Evolutionary conservation across 2,888 invertebrate genomes (phyloP), one percentile per base, ranked within the genome.

Genomic region (Branchinecta sandiegonensis): DNA sequence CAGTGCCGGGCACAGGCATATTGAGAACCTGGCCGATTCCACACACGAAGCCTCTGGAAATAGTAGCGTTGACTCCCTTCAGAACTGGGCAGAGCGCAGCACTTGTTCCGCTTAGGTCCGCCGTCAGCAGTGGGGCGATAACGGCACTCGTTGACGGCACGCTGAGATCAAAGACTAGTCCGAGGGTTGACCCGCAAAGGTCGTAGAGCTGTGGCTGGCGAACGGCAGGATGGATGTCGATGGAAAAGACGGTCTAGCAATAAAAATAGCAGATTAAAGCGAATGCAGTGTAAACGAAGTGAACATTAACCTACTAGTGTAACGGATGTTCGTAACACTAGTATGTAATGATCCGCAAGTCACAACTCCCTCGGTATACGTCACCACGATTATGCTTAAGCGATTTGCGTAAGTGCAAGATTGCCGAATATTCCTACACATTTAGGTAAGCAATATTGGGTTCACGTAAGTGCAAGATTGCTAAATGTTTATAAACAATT

Each of bases 1-100:
- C 91, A 46, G 71, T 69, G 76, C 90, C 90, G 73, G 88, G 90
- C 0, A 90, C 89, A 73, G 92, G 91, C 86, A 90, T 92, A 76
- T 94, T 92, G 8, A 96, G 80, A 10, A 95, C 94, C 81, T 95
- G 94, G 5, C 95, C 95, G 68, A 90, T 85, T 74, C 87, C 90
- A 75, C 95, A 96, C 50, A 92, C 91, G 76, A 95, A 96, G 70
- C 95, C 95, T 75, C 93, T 84, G 0, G 85, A 82, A 70, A 93
- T 90, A 4, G 85, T 83, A 64, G 94, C 93, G 75, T 86, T 86
- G 3, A 92, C 82, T 3, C 94, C 94, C 76, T 90, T 84, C 67
- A 95, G 78, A 3, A 93, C 91, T 67, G 94, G 94, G 78, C 95
- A 95, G 76, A 90, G 90, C 76, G 92, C 92, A 56, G 63, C 63